A percentile compares a stretch with the other conserved stretches of the same genome.
These are phyloP conservation scores for Tragopan temminckii DNA, from an alignment of 2,797 vertebrate species.

Conservation along the genomic window DNA sequence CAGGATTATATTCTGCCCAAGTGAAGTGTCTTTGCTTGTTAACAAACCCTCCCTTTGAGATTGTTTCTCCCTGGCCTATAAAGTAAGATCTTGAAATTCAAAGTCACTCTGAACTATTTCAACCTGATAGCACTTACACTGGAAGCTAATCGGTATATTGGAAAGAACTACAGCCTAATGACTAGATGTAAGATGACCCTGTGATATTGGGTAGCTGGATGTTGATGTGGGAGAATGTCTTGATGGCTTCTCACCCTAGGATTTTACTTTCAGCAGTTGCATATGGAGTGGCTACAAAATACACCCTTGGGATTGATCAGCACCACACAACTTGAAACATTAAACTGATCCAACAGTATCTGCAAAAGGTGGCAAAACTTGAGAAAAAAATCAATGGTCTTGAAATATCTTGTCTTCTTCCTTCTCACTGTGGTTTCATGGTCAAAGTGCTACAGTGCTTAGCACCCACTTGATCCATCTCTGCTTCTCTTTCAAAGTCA, in stretches of 20 bases:
- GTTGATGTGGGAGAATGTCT: neutral
- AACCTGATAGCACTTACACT: neutral
- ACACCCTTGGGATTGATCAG: neutral
- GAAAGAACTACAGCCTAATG: conserved; percentile 17
- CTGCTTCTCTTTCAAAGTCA: neutral
- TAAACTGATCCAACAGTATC: neutral
- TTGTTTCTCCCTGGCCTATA: neutral
- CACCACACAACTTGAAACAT: neutral
- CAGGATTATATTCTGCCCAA: neutral
- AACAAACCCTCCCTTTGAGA: neutral
- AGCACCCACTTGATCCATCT: neutral
- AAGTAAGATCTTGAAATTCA: neutral
- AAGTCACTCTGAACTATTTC: conserved; percentile 1
- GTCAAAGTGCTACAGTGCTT: neutral
- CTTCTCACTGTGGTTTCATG: neutral
- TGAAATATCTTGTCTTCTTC: neutral
- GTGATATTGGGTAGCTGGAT: neutral
- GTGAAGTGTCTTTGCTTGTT: neutral
- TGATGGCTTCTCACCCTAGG: neutral
- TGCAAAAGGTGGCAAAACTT: neutral
- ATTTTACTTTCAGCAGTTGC: neutral
- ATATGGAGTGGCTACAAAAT: neutral
- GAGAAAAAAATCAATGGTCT: conserved; percentile 11
- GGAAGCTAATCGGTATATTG: neutral
- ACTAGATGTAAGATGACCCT: neutral